Evolutionary conservation across 2,113 vertebrate genomes (phyloP).

Genomic region (Addax nasomaculatus): DNA sequence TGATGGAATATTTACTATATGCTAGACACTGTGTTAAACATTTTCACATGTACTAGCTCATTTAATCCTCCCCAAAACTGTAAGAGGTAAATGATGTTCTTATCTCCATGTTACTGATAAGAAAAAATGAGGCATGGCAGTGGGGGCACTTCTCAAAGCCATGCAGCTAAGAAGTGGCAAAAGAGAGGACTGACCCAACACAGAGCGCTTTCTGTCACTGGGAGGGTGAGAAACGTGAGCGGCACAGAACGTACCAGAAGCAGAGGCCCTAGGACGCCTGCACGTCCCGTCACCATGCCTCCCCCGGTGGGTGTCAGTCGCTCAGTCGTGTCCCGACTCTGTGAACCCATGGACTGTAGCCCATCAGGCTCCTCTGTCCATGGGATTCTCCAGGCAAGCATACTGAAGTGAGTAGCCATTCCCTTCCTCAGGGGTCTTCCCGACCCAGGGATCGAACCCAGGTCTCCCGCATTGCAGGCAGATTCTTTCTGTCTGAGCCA

Average conservation of each 20-base stretch:
- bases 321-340: background rate
- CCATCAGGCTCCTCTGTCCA: background rate
- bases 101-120: background rate
- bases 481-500: background rate
- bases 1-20: background rate
- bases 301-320: fast-evolving
- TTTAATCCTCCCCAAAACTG: background rate
- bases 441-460: background rate
- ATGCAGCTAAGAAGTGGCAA: background rate
- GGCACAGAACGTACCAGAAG: background rate
- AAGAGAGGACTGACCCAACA: background rate
- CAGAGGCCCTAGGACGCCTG: background rate
- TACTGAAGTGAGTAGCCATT: background rate
- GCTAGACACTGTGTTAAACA: background rate
- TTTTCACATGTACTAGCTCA: background rate
- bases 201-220: background rate
- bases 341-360: background rate
- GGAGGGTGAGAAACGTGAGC: background rate
- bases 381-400: background rate
- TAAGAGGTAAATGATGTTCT: background rate
- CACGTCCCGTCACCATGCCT: fast-evolving
- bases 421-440: background rate
- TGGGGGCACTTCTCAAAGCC: background rate
- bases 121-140: background rate
- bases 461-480: background rate